Conservation (phyloP, 2,113 vertebrate species). For the Pelodiscus sinensis region DNA sequence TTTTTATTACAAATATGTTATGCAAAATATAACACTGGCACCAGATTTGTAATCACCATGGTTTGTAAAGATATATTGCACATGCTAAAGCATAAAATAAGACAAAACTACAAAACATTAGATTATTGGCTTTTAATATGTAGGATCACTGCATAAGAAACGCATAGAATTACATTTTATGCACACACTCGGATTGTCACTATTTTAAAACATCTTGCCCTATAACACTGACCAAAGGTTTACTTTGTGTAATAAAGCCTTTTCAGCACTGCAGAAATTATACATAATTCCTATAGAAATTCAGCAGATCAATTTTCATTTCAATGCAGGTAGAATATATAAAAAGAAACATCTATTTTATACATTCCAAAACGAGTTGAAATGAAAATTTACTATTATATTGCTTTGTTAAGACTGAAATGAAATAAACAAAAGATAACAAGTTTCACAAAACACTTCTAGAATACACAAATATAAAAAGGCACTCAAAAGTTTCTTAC, state of each 20-base stretch:
- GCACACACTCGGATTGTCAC: slow-evolving; percentile 88
- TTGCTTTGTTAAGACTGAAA: slow-evolving; percentile 83
- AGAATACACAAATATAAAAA: slow-evolving; percentile 85
- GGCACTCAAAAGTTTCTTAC: slow-evolving; percentile 82
- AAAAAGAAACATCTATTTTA: slow-evolving; percentile 69
- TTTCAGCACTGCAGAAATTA: slow-evolving; percentile 78
- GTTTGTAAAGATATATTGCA: slow-evolving; percentile 85
- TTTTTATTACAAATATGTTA: slow-evolving; percentile 80
- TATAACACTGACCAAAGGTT: slow-evolving; percentile 85
- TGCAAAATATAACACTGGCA: slow-evolving; percentile 86
- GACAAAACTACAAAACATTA: slow-evolving; percentile 78
- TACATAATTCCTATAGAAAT: slow-evolving; percentile 77
- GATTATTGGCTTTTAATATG: slow-evolving; percentile 76
- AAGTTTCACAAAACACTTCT: slow-evolving; percentile 77
- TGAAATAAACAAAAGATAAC: slow-evolving; percentile 65
- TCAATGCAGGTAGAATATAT: slow-evolving; percentile 76
- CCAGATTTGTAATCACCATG: slow-evolving; percentile 76
- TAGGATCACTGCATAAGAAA: slow-evolving; percentile 78
- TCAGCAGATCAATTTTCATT: slow-evolving; percentile 76
- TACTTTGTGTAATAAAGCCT: slow-evolving; percentile 78
- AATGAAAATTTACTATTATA: slow-evolving; percentile 82
- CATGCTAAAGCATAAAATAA: slow-evolving; percentile 84
- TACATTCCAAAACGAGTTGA: slow-evolving; percentile 78
- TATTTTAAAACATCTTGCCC: slow-evolving; percentile 79
- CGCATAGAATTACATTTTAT: slow-evolving; percentile 74